Percentiles rank a stretch among this genome's conserved stretches.
Evolutionary conservation across 2,888 invertebrate species (phyloP).

Genomic region (Cistogaster globosa): DNA sequence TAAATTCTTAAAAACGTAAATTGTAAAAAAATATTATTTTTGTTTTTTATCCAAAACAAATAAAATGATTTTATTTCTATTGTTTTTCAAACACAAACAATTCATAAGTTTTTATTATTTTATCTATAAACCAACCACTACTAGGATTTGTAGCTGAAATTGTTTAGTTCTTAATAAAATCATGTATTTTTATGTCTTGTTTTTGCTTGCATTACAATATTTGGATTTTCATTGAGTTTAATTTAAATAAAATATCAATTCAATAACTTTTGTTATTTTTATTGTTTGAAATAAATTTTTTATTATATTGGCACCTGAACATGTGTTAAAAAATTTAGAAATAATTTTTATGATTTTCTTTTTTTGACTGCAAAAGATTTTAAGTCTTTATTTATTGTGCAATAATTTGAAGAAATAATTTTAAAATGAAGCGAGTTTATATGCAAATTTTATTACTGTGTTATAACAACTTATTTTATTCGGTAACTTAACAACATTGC

Average conservation of each 20-base stretch:
- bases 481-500: slow-evolving; percentile 21
- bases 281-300: slow-evolving; percentile 27
- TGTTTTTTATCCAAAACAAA: slow-evolving; percentile 52
- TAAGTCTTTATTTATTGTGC: background rate
- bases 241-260: slow-evolving; percentile 41
- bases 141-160: background rate
- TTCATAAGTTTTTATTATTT: background rate
- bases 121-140: background rate
- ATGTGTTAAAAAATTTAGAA: slow-evolving; percentile 12
- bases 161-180: slow-evolving; percentile 14
- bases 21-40: slow-evolving; percentile 36
- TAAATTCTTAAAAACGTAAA: slow-evolving; percentile 14
- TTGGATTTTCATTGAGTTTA: slow-evolving; percentile 12
- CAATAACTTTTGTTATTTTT: slow-evolving; percentile 26
- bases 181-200: slow-evolving; percentile 41
- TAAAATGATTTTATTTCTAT: slow-evolving; percentile 19
- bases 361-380: background rate
- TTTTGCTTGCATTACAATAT: background rate
- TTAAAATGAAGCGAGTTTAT: too few species aligned
- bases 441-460: too few species aligned
- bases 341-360: slow-evolving; percentile 7
- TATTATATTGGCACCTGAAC: slow-evolving; percentile 33
- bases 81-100: slow-evolving; percentile 15
- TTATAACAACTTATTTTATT: too few species aligned
- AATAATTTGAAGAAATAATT: too few species aligned